Evolutionary conservation across 2,888 invertebrate species (phyloP).

Genomic region (Thyatira batis): DNA sequence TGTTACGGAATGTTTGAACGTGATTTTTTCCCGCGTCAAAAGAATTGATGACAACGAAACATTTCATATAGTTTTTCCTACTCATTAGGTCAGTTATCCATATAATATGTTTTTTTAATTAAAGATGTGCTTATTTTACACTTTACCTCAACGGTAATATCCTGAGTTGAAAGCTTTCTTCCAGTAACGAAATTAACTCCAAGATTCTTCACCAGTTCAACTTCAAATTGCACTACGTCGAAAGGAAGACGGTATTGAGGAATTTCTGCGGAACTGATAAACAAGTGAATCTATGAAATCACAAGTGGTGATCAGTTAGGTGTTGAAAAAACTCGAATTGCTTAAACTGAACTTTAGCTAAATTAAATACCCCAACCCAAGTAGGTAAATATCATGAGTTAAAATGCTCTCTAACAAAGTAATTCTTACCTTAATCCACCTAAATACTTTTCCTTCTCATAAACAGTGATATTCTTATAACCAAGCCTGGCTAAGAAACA

Average conservation of each 20-base stretch:
- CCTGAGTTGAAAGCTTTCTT: conserved; percentile 85
- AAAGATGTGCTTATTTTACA: neutral
- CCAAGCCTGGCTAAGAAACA: conserved; percentile 97
- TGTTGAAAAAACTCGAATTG: too few species aligned
- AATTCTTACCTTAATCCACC: conserved; percentile 92
- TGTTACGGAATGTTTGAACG: too few species aligned
- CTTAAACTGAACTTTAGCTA: too few species aligned
- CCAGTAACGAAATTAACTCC: conserved; percentile 94
- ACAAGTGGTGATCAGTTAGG: neutral
- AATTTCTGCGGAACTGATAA: conserved; percentile 93
- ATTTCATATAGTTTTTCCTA: too few species aligned
- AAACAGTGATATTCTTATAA: conserved; percentile 94
- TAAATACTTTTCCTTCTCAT: conserved; percentile 92
- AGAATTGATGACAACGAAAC: too few species aligned
- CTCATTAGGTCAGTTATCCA: too few species aligned
- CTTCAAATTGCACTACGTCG: conserved; percentile 96
- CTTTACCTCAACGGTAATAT: conserved; percentile 87
- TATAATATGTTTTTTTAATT: too few species aligned
- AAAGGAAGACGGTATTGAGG: conserved; percentile 98
- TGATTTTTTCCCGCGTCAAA: neutral
- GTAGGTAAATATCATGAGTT: neutral
- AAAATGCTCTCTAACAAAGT: neutral
- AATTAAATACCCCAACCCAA: too few species aligned
- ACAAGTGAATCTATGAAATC: neutral
- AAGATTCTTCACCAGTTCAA: conserved; percentile 93